phyloP scores from a whole-genome alignment of 2,797 vertebrate genomes.

The Zalophus californianus region DNA sequence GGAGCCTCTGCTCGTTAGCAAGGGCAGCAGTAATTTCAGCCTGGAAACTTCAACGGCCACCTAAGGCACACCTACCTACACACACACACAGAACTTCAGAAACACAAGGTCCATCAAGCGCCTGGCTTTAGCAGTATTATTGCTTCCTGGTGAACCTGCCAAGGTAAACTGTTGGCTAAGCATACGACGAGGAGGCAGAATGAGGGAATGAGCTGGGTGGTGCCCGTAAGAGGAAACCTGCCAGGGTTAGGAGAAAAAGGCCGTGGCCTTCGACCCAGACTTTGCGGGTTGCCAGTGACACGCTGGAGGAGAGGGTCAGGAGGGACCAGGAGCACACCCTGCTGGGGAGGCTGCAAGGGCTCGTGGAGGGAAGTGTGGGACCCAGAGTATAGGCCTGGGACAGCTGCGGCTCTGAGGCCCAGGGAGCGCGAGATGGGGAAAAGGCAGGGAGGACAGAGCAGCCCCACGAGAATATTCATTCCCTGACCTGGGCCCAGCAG shows the following conservation, averaged over 20 bases:
- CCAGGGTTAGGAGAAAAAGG: background rate
- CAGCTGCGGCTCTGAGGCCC: background rate
- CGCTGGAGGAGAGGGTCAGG: background rate
- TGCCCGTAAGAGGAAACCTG: slow-evolving; percentile 36
- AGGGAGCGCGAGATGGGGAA: background rate
- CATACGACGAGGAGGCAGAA: slow-evolving; percentile 48
- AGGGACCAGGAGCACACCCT: background rate
- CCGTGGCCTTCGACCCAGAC: slow-evolving; percentile 30
- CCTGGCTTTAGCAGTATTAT: slow-evolving; percentile 42
- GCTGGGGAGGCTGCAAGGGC: background rate
- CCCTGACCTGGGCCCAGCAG: background rate
- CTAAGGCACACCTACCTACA: slow-evolving; percentile 38
- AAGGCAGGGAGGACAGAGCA: background rate
- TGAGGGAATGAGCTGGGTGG: background rate
- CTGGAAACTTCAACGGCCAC: slow-evolving; percentile 34
- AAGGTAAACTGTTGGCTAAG: slow-evolving; percentile 77
- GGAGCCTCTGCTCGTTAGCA: background rate
- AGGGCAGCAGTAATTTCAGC: background rate
- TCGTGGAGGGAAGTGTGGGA: background rate
- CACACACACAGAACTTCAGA: slow-evolving; percentile 50
- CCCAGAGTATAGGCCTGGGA: accelerated
- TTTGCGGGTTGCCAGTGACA: background rate
- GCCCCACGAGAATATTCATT: background rate
- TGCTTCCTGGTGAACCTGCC: slow-evolving; percentile 78
- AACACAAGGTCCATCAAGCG: slow-evolving; percentile 25